phyloP scores from a whole-genome alignment of 2,113 vertebrate genomes.

The Rhinoderma darwinii region DNA sequence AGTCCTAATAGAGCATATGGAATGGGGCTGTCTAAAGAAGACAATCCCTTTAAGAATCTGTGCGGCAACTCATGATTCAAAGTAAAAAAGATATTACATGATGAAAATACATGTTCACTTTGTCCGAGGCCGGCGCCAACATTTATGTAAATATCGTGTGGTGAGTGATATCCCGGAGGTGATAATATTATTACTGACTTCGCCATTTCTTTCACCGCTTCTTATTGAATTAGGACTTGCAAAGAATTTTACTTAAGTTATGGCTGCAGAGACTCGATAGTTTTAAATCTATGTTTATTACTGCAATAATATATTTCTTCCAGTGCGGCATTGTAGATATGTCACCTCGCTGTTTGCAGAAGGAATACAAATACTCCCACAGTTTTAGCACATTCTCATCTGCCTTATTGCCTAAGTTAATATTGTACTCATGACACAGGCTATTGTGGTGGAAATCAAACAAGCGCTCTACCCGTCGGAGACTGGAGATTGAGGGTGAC shows the following conservation, averaged over 20 bases:
- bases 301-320: constrained; percentile 57
- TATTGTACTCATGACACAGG: constrained; percentile 53
- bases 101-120: constrained; percentile 26
- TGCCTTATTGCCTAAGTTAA: constrained; percentile 56
- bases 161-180: constrained; percentile 42
- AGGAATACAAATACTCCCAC: constrained; percentile 59
- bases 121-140: constrained; percentile 5
- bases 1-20: too few relatives aligned
- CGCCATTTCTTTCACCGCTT: constrained; percentile 35
- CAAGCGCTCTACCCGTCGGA: constrained; percentile 23
- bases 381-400: constrained; percentile 53
- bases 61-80: too few relatives aligned
- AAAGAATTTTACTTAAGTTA: constrained; percentile 59
- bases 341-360: constrained; percentile 51
- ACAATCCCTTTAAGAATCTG: too few relatives aligned
- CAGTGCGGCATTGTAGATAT: constrained; percentile 50
- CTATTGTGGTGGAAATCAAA: constrained; percentile 47
- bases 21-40: too few relatives aligned
- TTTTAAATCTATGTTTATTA: constrained; percentile 61
- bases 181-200: constrained; percentile 49
- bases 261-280: constrained; percentile 49
- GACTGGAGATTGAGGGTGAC: constrained; percentile 33
- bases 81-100: not conserved
- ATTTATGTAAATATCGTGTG: constrained; percentile 54
- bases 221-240: constrained; percentile 58